Evolutionary conservation across 2,113 vertebrate genomes (phyloP), one percentile per base, ranked within the genome.

Genomic region (Montifringilla adamsi): DNA sequence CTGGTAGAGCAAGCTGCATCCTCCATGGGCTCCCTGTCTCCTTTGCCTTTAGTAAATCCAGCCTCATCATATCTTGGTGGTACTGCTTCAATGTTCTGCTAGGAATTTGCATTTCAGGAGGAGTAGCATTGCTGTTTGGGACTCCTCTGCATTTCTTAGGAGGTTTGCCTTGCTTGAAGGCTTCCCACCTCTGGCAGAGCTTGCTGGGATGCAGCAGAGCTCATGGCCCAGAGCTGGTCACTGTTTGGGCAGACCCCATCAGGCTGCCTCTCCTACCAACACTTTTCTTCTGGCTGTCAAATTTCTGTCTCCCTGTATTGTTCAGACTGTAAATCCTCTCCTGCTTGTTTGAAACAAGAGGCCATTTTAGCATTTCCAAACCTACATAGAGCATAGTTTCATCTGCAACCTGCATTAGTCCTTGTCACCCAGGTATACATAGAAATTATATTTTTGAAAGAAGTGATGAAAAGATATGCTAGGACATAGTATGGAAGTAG

Each of bases 181-280:
- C 30, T 39, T 53, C n/a, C 24, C 50, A 20, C 15, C 43, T 11
- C 0, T 5, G 16, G 26, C 11, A 50, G 60, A 68, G 39, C 39
- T 35, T 14, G 17, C 23, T 23, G 47, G 37, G 43, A 19, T 1
- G 9, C 26, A 55, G 41, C 41, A 33, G 20, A 9, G 24, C 53
- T 73, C 43, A 7, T 2, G 13, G 15, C 55, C 44, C 24, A 15
- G 10, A 66, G 35, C 50, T 5, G 46, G 35, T 37, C 43, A 3
- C 10, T 27, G 15, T 59, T 37, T 12, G 41, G 3, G 2, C 5
- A 50, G 67, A 72, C 12, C 6, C 6, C 0, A 0, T 1, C 0
- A 3, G 8, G n/a, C 60, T 66, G 37, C 1, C 1, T 24, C 30
- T 73, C 31, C 33, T 26, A 10, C 7, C 5, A 8, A 30, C 2